Conservation (phyloP, 2,113 vertebrate genomes). For the Mionectes macconnelli region DNA sequence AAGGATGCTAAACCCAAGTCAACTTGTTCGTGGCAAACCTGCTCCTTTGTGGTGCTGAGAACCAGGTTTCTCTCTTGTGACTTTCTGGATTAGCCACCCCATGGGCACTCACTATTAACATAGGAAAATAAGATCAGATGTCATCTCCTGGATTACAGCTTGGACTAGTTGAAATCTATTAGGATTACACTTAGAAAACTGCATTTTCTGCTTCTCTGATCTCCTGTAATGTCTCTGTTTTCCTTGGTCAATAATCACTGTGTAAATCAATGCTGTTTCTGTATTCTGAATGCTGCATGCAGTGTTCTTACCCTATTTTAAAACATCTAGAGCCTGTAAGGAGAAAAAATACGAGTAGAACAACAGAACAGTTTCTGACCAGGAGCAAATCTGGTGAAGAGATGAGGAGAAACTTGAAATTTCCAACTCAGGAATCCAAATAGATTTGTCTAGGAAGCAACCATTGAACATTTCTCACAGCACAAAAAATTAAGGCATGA, state of each 20-base stretch:
- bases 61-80: neutral
- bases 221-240: neutral
- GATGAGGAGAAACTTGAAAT: neutral
- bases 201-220: neutral
- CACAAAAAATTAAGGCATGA: neutral
- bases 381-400: neutral
- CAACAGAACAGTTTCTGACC: neutral
- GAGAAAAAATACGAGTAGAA: neutral
- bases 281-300: neutral
- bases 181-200: neutral
- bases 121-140: neutral
- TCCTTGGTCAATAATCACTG: neutral
- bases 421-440: neutral
- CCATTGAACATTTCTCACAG: neutral
- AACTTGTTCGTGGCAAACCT: neutral
- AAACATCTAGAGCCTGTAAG: neutral
- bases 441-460: neutral
- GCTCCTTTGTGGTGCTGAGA: neutral
- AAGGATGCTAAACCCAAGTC: neutral
- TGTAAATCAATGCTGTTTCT: neutral
- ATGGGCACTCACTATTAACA: neutral
- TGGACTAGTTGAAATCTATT: neutral
- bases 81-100: neutral
- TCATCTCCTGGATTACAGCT: neutral
- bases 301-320: neutral